A percentile compares a stretch with the other conserved stretches of the same genome.
These are phyloP conservation scores for Ictalurus punctatus DNA, from an alignment of 2,113 vertebrate species.

Conservation along the genomic window DNA sequence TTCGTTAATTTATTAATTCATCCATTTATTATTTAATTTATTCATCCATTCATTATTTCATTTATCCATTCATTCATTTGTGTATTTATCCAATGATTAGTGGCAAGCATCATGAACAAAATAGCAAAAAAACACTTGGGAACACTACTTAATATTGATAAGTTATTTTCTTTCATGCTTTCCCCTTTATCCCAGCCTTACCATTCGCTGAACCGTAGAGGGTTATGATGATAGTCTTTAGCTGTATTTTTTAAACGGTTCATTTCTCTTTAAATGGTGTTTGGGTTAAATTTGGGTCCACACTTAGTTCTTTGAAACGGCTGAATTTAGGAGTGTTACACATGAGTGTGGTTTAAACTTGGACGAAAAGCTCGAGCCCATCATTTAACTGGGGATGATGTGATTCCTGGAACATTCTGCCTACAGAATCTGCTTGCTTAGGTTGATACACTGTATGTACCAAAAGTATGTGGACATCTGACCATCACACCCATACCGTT, in stretches of 20 bases:
- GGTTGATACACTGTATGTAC: neutral
- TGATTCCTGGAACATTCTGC: neutral
- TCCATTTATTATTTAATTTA: too few species aligned
- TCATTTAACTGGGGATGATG: neutral
- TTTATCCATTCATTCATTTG: neutral
- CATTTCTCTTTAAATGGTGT: neutral
- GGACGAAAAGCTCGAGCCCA: neutral
- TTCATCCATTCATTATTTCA: neutral
- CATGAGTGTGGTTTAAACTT: neutral
- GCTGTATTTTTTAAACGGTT: neutral
- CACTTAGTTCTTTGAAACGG: neutral
- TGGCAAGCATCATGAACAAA: neutral
- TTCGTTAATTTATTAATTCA: neutral
- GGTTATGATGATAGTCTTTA: neutral
- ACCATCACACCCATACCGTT: neutral
- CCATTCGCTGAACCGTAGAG: neutral
- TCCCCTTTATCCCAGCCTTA: neutral
- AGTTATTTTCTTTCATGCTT: neutral
- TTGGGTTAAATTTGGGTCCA: neutral
- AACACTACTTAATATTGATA: neutral
- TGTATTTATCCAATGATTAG: neutral
- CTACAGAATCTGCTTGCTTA: neutral
- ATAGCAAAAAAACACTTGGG: too few species aligned
- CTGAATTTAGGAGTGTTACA: neutral
- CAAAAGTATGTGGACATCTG: neutral